Evolutionary conservation across 1,140 invertebrate genomes (phyloP).

Genomic region (Drosophila rufa): DNA sequence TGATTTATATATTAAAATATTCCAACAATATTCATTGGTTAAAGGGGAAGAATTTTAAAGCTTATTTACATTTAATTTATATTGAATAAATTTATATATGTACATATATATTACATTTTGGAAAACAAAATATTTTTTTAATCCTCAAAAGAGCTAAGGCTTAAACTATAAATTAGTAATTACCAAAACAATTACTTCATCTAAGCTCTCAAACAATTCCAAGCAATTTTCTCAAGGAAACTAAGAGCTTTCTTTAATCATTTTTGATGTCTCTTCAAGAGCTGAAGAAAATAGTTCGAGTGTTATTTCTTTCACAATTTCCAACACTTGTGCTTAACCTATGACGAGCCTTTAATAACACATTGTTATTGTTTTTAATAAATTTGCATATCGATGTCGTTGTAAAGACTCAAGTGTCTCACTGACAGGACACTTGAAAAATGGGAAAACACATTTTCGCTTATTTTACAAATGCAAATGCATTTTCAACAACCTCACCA

Average conservation of each 20-base stretch:
- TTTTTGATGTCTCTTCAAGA: not conserved
- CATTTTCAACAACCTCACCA: constrained; percentile 13
- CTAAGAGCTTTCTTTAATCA: not conserved
- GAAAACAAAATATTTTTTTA: not conserved
- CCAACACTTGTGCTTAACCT: constrained; percentile 2
- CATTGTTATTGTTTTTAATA: constrained; percentile 53
- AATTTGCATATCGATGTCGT: constrained; percentile 41
- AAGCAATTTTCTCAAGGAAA: not conserved
- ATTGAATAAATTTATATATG: not conserved
- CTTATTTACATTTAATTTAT: not conserved
- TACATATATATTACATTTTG: too few relatives aligned
- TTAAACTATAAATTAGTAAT: not conserved
- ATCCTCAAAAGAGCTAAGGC: not conserved
- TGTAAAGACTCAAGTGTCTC: constrained; percentile 45
- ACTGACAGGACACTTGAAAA: constrained; percentile 50
- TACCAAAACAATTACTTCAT: not conserved
- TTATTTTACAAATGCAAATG: constrained; percentile 66
- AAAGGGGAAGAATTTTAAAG: not conserved
- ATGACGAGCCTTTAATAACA: constrained; percentile 49
- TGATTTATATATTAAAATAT: not conserved
- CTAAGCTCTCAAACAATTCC: not conserved
- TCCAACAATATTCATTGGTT: not conserved
- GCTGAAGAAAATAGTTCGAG: constrained; percentile 2
- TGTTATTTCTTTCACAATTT: constrained; percentile 1
- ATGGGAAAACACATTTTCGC: constrained; percentile 48